These are phyloP conservation scores for Leucophenga varia DNA, from an alignment of 1,140 invertebrate genomes.

Conservation along the genomic window DNA sequence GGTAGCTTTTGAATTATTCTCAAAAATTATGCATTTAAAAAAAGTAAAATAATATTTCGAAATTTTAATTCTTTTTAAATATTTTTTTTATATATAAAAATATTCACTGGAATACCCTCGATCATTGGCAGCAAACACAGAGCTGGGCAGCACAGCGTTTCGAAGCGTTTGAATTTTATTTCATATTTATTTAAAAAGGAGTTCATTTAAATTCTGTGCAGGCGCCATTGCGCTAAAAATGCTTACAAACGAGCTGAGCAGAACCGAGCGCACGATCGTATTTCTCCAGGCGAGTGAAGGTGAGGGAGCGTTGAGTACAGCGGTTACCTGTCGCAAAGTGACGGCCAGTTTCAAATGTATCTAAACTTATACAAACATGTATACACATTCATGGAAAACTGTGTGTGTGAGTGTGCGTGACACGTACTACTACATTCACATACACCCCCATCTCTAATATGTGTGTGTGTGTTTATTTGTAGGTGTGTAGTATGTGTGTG, in stretches of 20 bases:
- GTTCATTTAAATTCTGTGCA: conserved; percentile 48
- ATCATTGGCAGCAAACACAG: conserved; percentile 2
- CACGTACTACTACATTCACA: not conserved
- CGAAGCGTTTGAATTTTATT: conserved; percentile 35
- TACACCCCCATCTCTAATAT: conserved; percentile 35
- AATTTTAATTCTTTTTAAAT: too few species aligned
- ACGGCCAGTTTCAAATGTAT: conserved; percentile 9
- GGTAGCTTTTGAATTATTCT: too few species aligned
- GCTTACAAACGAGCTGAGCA: conserved; percentile 10
- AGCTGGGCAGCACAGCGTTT: not conserved
- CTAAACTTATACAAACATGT: too few species aligned
- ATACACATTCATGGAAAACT: too few species aligned
- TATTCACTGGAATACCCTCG: too few species aligned
- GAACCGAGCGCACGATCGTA: too few species aligned
- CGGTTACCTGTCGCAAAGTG: conserved; percentile 37
- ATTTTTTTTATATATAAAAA: too few species aligned
- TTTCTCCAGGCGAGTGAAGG: too few species aligned
- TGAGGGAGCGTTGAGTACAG: too few species aligned
- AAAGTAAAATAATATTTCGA: conserved; percentile 16
- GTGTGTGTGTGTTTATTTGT: conserved; percentile 7
- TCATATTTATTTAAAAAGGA: conserved; percentile 45
- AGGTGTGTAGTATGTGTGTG: conserved; percentile 7
- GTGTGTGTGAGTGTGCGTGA: conserved; percentile 4
- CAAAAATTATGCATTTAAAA: conserved; percentile 9
- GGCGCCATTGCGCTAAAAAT: conserved; percentile 40